Conservation (phyloP, 2,888 invertebrate genomes). For the Aradus depressus region DNA sequence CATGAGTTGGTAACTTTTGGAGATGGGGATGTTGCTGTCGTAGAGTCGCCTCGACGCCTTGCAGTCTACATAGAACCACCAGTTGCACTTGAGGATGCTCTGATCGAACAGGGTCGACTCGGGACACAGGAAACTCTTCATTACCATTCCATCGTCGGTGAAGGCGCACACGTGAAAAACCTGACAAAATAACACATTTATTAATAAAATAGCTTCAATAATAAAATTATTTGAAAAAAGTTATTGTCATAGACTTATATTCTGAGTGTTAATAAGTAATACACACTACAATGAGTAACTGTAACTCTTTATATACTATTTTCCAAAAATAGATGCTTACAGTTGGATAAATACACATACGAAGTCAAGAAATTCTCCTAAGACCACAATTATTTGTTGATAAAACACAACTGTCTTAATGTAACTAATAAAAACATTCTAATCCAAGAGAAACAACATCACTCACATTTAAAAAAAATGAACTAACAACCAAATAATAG, state of each 20-base stretch:
- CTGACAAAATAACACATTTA: slow-evolving; percentile 40
- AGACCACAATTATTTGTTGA: no score
- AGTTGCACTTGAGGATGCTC: slow-evolving; percentile 81
- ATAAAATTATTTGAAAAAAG: background rate
- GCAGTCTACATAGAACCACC: slow-evolving; percentile 92
- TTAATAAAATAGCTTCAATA: slow-evolving; percentile 6
- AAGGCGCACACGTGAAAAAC: slow-evolving; percentile 85
- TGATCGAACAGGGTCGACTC: slow-evolving; percentile 86
- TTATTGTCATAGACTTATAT: background rate
- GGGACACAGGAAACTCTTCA: slow-evolving; percentile 84
- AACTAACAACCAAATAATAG: no score
- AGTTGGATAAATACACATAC: no score
- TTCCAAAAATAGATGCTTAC: no score
- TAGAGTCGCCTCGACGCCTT: slow-evolving; percentile 67
- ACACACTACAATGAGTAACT: no score
- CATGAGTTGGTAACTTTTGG: slow-evolving; percentile 84
- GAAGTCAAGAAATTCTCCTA: no score
- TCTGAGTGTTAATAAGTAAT: no score
- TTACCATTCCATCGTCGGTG: slow-evolving; percentile 77
- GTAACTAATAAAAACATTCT: no score
- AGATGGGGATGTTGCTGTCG: slow-evolving; percentile 81
- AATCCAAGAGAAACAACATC: no score
- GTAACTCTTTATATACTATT: no score
- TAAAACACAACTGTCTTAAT: no score
- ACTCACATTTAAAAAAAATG: no score